A percentile compares a stretch with the other conserved stretches of the same genome.
Evolutionary conservation across 2,888 invertebrate genomes (phyloP).

Genomic region (Therioaphis trifolii): DNA sequence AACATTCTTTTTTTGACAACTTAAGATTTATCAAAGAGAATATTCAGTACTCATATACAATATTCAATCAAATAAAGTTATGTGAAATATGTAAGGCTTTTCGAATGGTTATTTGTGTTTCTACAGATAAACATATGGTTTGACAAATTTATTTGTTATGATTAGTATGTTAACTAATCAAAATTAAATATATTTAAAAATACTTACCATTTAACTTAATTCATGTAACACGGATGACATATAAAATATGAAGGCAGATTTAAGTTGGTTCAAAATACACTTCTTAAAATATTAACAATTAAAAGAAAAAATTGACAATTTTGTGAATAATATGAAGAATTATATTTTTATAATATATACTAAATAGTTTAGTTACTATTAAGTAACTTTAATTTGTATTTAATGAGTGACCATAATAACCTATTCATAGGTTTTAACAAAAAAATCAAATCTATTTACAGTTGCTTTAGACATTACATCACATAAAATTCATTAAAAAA

Average conservation of each 20-base stretch:
- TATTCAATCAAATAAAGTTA: too few relatives aligned
- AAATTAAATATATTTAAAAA: conserved; percentile 19
- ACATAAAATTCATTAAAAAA: conserved; percentile 52
- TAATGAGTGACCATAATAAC: conserved; percentile 26
- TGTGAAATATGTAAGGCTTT: too few relatives aligned
- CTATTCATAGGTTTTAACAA: conserved; percentile 49
- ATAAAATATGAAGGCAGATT: conserved; percentile 4
- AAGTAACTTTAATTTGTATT: conserved; percentile 24
- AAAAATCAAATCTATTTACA: conserved; percentile 52
- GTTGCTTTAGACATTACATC: conserved; percentile 21
- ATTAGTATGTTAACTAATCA: neutral
- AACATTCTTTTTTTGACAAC: too few relatives aligned
- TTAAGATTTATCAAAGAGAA: too few relatives aligned
- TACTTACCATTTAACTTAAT: conserved; percentile 34
- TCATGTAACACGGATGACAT: neutral
- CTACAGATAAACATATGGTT: neutral
- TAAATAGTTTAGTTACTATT: conserved; percentile 27
- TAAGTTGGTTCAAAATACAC: conserved; percentile 31
- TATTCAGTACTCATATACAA: too few relatives aligned
- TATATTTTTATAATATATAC: conserved; percentile 45
- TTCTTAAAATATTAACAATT: conserved; percentile 36
- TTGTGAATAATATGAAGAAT: conserved; percentile 9
- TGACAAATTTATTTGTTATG: neutral
- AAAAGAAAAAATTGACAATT: conserved; percentile 50
- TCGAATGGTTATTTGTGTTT: neutral